Evolutionary conservation across 2,888 invertebrate genomes (phyloP).

Genomic region (Ennomos fuscantarius): DNA sequence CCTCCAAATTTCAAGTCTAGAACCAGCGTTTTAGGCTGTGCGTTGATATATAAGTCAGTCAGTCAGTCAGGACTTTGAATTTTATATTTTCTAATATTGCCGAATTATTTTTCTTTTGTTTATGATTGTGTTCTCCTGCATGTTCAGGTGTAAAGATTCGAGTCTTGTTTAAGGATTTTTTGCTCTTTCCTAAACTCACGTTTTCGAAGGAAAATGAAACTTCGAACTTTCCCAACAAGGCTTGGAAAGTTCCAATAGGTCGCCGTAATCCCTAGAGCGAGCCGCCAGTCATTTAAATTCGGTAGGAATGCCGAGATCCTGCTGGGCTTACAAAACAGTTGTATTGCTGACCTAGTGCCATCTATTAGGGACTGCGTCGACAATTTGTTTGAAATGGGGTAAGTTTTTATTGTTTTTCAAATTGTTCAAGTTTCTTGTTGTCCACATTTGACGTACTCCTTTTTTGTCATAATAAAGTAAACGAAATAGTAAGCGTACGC

Average conservation of each 20-base stretch:
- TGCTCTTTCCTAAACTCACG: conserved; percentile 10
- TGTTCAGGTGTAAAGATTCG: conserved; percentile 6
- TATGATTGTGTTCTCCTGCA: too few relatives aligned
- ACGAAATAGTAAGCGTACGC: too few relatives aligned
- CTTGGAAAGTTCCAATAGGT: conserved; percentile 25
- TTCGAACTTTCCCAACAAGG: conserved; percentile 12
- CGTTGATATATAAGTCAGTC: too few relatives aligned
- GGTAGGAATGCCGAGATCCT: conserved; percentile 10
- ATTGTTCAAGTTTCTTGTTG: too few relatives aligned
- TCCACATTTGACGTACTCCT: too few relatives aligned
- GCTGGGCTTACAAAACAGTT: conserved; percentile 28
- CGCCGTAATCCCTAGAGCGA: conserved; percentile 29
- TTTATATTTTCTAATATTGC: too few relatives aligned
- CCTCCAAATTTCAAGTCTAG: too few relatives aligned
- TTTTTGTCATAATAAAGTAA: too few relatives aligned
- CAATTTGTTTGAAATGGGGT: conserved; percentile 15
- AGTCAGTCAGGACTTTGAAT: too few relatives aligned
- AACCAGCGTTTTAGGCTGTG: too few relatives aligned
- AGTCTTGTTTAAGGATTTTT: background rate
- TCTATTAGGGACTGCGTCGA: conserved; percentile 15
- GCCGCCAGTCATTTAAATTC: conserved; percentile 36
- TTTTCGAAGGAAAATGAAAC: conserved; percentile 9
- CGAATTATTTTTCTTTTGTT: too few relatives aligned
- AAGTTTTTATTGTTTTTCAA: conserved; percentile 10
- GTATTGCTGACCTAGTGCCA: conserved; percentile 12